Conservation (phyloP, 2,888 invertebrate genomes). For the Podotricha telesiphe region DNA sequence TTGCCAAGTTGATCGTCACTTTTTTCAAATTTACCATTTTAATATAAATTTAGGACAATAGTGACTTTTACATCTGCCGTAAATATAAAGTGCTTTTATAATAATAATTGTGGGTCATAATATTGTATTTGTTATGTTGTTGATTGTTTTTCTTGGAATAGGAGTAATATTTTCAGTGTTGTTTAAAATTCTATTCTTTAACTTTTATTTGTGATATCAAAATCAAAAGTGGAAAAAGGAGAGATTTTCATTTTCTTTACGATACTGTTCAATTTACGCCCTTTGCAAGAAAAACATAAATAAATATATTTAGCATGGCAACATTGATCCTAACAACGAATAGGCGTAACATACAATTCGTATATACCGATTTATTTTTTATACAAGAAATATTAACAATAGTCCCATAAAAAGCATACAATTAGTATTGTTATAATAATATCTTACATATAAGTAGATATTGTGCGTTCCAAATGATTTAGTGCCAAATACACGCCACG, state of each 20-base stretch:
- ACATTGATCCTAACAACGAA: constrained; percentile 41
- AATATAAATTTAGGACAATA: constrained; percentile 43
- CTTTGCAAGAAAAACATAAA: neutral
- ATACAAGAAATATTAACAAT: constrained; percentile 12
- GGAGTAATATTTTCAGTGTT: neutral
- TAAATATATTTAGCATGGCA: constrained; percentile 35
- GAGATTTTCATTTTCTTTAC: too few relatives aligned
- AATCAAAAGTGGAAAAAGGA: too few relatives aligned
- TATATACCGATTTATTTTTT: constrained; percentile 20
- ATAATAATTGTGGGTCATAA: constrained; percentile 9
- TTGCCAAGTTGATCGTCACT: constrained; percentile 54
- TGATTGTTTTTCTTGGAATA: neutral
- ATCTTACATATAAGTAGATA: constrained; percentile 65
- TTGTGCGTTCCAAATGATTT: constrained; percentile 78
- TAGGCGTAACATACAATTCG: constrained; percentile 21
- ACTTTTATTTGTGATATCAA: too few relatives aligned
- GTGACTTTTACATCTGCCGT: constrained; percentile 25
- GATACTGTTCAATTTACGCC: neutral
- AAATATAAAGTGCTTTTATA: constrained; percentile 15
- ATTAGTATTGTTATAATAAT: constrained; percentile 58
- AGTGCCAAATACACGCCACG: constrained; percentile 77
- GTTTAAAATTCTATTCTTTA: too few relatives aligned
- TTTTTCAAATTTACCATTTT: constrained; percentile 56
- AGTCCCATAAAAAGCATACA: constrained; percentile 27
- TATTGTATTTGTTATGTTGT: neutral